Evolutionary conservation across 2,888 invertebrate species (phyloP).

Genomic region (Itoplectis maculator): DNA sequence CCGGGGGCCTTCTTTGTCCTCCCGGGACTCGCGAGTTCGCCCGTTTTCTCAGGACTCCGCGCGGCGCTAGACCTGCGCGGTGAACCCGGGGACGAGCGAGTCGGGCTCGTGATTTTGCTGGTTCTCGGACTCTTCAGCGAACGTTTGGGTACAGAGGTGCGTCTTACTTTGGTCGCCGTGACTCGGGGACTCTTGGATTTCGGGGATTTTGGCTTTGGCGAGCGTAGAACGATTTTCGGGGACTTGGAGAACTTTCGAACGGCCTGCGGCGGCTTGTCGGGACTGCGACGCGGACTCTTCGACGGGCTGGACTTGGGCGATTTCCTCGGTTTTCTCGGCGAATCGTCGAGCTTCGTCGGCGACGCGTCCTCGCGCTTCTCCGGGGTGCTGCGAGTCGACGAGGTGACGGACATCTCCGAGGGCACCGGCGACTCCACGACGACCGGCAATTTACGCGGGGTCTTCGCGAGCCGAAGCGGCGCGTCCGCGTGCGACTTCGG

Average conservation of each 20-base stretch:
- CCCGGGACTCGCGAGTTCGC: constrained; percentile 1
- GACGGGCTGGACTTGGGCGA: neutral
- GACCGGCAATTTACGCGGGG: constrained; percentile 74
- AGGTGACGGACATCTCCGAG: constrained; percentile 65
- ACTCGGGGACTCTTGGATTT: constrained; percentile 65
- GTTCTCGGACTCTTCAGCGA: constrained; percentile 19
- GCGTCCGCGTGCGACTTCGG: constrained; percentile 73
- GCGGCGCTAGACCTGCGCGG: neutral
- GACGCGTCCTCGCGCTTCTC: neutral
- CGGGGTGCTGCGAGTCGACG: constrained; percentile 45
- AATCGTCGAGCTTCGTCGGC: neutral
- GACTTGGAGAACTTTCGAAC: constrained; percentile 72
- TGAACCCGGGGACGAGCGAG: neutral
- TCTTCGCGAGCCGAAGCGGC: constrained; percentile 71
- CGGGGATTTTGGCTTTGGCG: constrained; percentile 63
- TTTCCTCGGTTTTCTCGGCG: constrained; percentile 28
- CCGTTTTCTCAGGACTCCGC: neutral
- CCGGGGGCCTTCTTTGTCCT: neutral
- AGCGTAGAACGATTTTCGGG: constrained; percentile 73
- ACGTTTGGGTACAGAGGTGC: constrained; percentile 31
- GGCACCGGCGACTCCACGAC: constrained; percentile 68
- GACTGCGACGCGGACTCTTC: constrained; percentile 31
- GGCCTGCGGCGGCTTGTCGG: neutral
- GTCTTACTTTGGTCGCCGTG: constrained; percentile 52
- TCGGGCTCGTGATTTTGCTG: neutral